Evolutionary conservation across 1,140 invertebrate genomes (phyloP).

Genomic region (Latrodectus geometricus): DNA sequence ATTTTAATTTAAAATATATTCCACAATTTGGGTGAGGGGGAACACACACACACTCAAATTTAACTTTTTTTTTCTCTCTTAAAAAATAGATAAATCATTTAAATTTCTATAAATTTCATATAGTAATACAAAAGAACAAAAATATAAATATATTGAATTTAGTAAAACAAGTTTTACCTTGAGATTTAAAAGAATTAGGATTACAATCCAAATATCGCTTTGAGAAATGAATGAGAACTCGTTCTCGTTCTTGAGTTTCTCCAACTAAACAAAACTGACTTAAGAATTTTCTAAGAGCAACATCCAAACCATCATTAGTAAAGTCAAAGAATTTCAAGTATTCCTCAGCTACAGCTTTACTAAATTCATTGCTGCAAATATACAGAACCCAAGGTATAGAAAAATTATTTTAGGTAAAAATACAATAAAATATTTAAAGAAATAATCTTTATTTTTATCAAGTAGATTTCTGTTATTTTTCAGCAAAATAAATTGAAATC

Average conservation of each 20-base stretch:
- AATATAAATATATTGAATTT: not conserved
- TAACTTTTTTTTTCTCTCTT: too few relatives aligned
- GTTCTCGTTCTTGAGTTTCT: constrained; percentile 96
- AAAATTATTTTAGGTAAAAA: too few relatives aligned
- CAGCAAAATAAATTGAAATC: too few relatives aligned
- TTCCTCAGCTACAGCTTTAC: constrained; percentile 93
- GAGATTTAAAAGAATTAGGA: constrained; percentile 72
- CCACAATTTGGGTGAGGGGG: too few relatives aligned
- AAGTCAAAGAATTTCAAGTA: constrained; percentile 97
- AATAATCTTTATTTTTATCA: too few relatives aligned
- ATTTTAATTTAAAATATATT: too few relatives aligned
- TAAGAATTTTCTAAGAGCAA: constrained; percentile 92
- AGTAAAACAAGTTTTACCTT: constrained; percentile 20
- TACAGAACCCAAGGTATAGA: not conserved
- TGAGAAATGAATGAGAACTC: constrained; percentile 96
- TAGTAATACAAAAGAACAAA: not conserved
- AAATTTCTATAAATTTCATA: too few relatives aligned
- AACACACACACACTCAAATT: too few relatives aligned
- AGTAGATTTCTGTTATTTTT: too few relatives aligned
- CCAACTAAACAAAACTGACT: constrained; percentile 92
- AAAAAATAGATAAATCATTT: too few relatives aligned
- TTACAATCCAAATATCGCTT: constrained; percentile 95
- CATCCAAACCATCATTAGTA: constrained; percentile 86
- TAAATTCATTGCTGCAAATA: constrained; percentile 92
- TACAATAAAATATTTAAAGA: too few relatives aligned